Evolutionary conservation across 1,140 invertebrate genomes (phyloP), one percentile per base, ranked within the genome.

Genomic region (Zaprionus ornatus): DNA sequence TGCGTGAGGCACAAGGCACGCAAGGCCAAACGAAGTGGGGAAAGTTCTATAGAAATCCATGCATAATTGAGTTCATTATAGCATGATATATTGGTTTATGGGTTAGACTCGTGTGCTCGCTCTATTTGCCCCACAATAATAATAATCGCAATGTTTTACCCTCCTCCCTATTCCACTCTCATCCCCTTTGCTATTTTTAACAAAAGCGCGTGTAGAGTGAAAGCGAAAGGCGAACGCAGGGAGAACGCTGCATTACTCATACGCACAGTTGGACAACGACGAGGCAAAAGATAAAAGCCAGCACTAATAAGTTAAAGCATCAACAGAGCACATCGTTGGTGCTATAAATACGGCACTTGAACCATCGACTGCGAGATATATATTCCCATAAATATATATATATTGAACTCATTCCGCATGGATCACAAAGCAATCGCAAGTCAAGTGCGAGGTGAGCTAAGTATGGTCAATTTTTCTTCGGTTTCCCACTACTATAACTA

Each of bases 391-490:
- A 0, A 48, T 19, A 9, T 7, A 32, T 17, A 21, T 57, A 57
- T 19, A 45, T 56, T 35, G 60, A 81, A 37, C 68, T 56, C 70
- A 71, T 50, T 37, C 57, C 50, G 74, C 80, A 91, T 91, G 90
- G 90, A 91, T 91, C 90, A 91, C 80, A 90, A 91, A 78, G 86
- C 77, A 79, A 90, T 91, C 84, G 86, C 90, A 82, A 91, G 90
- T 90, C 76, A 91, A 91, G 90, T 91, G 90, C 90, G 90, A 91
- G 90, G 90, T 91, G 86, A 91, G 90, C 81, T 87, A 87, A 87
- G 84, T 87, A 87, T 79, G 84, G 78, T 80, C 67, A 73, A 42
- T 42, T 67, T 57, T 73, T 62, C 48, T 73, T 65, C 42, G 35
- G 9, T 56, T 50, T 48, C 27, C 42, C 9, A 35, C 9, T 29